Evolutionary conservation across 2,888 invertebrate species (phyloP).

Genomic region (Dione vanillae): DNA sequence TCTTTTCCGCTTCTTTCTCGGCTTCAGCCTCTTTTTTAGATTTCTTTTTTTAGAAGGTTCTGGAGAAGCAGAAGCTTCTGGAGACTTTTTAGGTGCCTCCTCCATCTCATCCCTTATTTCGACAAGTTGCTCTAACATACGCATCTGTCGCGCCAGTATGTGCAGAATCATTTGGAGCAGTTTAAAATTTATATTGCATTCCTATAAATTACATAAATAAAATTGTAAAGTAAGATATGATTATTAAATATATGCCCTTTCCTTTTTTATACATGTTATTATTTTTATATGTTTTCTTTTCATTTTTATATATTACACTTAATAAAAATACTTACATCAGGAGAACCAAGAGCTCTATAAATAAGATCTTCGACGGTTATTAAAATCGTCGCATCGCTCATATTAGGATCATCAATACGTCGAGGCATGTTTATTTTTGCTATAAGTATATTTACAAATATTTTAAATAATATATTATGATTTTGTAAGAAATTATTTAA

Average conservation of each 20-base stretch:
- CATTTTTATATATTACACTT: not conserved
- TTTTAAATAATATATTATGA: not conserved
- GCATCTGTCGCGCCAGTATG: conserved; percentile 69
- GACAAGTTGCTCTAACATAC: conserved; percentile 66
- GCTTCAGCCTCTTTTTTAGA: conserved; percentile 39
- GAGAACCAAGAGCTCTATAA: conserved; percentile 61
- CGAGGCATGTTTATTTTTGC: conserved; percentile 32
- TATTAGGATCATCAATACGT: conserved; percentile 54
- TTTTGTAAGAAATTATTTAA: not conserved
- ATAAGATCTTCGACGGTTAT: conserved; percentile 71
- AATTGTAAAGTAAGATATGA: no score
- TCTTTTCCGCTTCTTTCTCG: conserved; percentile 15
- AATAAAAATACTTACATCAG: conserved; percentile 47
- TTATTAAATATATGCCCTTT: no score
- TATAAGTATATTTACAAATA: not conserved
- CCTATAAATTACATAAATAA: conserved; percentile 50
- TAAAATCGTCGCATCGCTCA: conserved; percentile 64
- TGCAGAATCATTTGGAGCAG: conserved; percentile 65
- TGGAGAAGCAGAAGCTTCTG: conserved; percentile 25
- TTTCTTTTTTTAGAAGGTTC: conserved; percentile 35
- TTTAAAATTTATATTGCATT: conserved; percentile 66
- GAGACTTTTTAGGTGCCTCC: conserved; percentile 36
- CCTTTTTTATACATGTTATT: no score
- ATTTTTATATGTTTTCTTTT: not conserved
- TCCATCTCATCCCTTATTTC: conserved; percentile 55